phyloP scores from a whole-genome alignment of 2,797 vertebrate genomes.

The Betta splendens region DNA sequence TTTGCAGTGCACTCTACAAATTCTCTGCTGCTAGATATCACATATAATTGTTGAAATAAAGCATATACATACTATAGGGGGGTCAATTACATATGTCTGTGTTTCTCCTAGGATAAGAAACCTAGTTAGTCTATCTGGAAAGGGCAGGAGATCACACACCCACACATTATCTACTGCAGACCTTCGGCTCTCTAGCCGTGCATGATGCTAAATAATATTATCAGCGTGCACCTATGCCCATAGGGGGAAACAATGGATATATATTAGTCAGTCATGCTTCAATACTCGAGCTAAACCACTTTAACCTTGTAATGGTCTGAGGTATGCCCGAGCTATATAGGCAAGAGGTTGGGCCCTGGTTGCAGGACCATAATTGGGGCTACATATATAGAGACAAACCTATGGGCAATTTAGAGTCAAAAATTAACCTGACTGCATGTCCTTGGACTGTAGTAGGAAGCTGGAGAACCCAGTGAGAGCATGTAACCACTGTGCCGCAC shows the following conservation, averaged over 20 bases:
- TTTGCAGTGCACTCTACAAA: conserved; percentile 3
- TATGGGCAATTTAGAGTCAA: too few relatives aligned
- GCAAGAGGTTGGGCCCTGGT: too few relatives aligned
- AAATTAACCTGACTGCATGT: too few relatives aligned
- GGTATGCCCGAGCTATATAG: too few relatives aligned
- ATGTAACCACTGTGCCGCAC: too few relatives aligned
- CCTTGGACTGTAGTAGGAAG: too few relatives aligned
- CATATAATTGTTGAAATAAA: conserved; percentile 33
- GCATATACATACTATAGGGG: conserved; percentile 30
- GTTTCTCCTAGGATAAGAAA: conserved; percentile 27
- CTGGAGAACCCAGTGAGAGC: too few relatives aligned
- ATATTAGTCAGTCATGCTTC: conserved; percentile 46
- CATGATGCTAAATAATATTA: conserved; percentile 67
- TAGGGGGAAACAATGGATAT: conserved; percentile 61
- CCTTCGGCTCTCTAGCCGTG: conserved; percentile 50
- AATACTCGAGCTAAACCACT: too few relatives aligned
- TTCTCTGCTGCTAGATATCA: conserved; percentile 2
- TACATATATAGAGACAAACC: too few relatives aligned
- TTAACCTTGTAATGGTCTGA: too few relatives aligned
- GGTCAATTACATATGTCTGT: conserved; percentile 20
- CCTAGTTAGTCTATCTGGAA: conserved; percentile 18
- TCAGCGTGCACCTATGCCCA: conserved; percentile 66
- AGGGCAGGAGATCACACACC: not conserved
- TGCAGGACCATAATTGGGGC: too few relatives aligned
- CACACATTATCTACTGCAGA: conserved; percentile 23